phyloP scores from a whole-genome alignment of 35 echinoderm and acorn worm genomes.

The Ptychodera flava region DNA sequence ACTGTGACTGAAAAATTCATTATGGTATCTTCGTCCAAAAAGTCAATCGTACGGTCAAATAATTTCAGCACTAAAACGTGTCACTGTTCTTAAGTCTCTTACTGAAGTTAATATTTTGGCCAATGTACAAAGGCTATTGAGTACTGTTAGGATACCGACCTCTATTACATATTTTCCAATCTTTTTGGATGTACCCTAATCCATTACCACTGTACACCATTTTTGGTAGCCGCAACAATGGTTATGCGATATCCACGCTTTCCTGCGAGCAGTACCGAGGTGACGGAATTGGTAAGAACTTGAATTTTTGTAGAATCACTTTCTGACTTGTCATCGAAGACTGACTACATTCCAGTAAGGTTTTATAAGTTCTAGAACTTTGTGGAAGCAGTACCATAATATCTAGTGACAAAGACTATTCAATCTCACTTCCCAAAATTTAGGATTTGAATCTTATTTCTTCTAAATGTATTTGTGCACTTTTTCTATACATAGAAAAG shows the following conservation, averaged over 20 bases:
- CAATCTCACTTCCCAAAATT: background rate
- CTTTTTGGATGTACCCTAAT: background rate
- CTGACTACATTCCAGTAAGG: background rate
- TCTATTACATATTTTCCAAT: background rate
- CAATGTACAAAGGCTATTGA: background rate
- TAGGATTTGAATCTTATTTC: background rate
- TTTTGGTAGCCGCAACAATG: background rate
- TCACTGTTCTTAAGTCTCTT: background rate
- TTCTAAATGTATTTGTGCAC: background rate
- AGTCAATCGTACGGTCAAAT: background rate
- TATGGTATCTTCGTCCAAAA: too few relatives aligned
- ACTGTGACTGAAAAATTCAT: too few relatives aligned
- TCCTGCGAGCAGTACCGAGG: background rate
- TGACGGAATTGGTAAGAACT: background rate
- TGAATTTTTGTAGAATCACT: too few relatives aligned
- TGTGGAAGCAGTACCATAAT: background rate
- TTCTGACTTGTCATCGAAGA: too few relatives aligned
- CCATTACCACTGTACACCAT: background rate
- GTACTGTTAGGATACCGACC: background rate
- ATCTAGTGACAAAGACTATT: background rate
- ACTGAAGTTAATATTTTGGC: background rate
- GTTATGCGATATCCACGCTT: background rate
- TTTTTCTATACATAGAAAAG: background rate
- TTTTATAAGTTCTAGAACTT: background rate
- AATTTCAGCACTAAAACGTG: background rate